Conservation (phyloP, 2,888 invertebrate species). For the Ametastegia equiseti region DNA sequence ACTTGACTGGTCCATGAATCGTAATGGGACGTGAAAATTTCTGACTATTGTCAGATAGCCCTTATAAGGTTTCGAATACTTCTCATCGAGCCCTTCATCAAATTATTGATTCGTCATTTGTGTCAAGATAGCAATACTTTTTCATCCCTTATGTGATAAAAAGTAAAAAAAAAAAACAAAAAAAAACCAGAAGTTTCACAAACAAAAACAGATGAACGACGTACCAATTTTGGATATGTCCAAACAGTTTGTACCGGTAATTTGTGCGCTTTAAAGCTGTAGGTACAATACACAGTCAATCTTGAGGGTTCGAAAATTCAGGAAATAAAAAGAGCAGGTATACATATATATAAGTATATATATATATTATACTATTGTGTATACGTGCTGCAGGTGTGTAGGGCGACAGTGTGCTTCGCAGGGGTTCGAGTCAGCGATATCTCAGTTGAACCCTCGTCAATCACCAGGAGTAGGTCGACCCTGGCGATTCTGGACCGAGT, state of each 20-base stretch:
- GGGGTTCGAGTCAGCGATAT: constrained; percentile 25
- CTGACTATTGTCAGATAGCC: no score
- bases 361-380: no score
- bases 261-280: neutral
- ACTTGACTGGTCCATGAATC: no score
- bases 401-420: neutral
- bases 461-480: constrained; percentile 30
- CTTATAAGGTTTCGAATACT: no score
- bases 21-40: no score
- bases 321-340: constrained; percentile 3
- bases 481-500: constrained; percentile 31
- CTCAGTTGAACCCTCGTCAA: constrained; percentile 43
- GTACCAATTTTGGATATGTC: neutral
- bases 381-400: no score
- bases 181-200: neutral
- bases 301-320: neutral
- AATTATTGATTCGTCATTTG: no score
- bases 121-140: no score
- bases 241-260: neutral
- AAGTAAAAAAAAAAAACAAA: no score
- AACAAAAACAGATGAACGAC: neutral
- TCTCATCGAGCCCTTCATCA: no score
- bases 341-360: no score
- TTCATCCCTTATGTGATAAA: no score
- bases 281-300: neutral